These are phyloP conservation scores for Plagodis dolabraria DNA, from an alignment of 2,888 invertebrate species.

Conservation along the genomic window DNA sequence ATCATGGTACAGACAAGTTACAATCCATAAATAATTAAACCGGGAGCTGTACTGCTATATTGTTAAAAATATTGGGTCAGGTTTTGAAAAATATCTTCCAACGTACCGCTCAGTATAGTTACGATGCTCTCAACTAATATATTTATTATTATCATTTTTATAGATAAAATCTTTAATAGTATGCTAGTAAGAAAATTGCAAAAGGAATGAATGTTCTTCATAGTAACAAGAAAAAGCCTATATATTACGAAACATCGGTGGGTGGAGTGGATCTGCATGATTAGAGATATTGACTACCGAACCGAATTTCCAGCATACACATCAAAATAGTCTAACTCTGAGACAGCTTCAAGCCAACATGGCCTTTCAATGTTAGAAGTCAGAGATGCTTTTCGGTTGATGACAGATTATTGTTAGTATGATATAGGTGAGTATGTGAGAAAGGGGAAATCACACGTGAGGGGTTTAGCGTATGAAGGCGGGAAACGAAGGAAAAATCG, in stretches of 20 bases:
- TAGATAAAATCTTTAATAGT: too few species aligned
- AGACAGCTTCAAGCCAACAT: not conserved
- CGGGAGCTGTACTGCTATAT: too few species aligned
- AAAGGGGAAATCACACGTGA: conserved; percentile 46
- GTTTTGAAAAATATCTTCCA: too few species aligned
- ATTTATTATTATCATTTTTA: too few species aligned
- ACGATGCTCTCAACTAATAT: too few species aligned
- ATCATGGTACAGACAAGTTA: too few species aligned
- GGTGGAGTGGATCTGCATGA: conserved; percentile 16
- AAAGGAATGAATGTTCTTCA: too few species aligned
- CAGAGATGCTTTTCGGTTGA: conserved; percentile 9
- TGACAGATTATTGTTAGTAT: conserved; percentile 2
- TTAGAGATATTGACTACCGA: conserved; percentile 31
- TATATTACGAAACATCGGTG: not conserved
- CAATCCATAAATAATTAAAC: too few species aligned
- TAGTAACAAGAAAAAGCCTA: too few species aligned
- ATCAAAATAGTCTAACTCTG: not conserved
- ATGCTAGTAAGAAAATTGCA: too few species aligned
- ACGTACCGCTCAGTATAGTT: too few species aligned
- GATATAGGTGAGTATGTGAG: conserved; percentile 14
- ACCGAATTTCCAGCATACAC: conserved; percentile 19
- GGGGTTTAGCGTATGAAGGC: conserved; percentile 45
- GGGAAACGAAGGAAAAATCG: conserved; percentile 60
- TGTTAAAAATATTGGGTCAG: too few species aligned
- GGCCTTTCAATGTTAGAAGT: rapidly evolving